Conservation (phyloP, 1,140 invertebrate genomes). For the Pararge aegeria region DNA sequence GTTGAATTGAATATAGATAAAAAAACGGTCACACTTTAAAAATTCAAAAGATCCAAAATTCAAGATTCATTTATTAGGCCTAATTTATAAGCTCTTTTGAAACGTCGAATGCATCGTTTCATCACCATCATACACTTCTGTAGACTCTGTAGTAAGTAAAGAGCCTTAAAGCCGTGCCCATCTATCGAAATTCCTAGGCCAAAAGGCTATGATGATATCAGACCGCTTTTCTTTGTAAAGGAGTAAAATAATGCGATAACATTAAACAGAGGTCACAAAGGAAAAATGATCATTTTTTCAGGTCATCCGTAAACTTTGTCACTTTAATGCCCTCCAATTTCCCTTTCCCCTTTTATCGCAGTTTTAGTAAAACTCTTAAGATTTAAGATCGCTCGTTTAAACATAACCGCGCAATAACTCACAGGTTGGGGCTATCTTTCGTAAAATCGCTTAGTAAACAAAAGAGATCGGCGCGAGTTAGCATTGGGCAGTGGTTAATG, state of each 20-base stretch:
- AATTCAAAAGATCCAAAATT: no score
- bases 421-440: slow-evolving; percentile 12
- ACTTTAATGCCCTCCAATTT: neutral
- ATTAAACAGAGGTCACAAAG: neutral
- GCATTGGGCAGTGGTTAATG: slow-evolving; percentile 1
- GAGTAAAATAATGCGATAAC: neutral
- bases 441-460: slow-evolving; percentile 7
- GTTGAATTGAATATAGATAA: no score
- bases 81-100: no score
- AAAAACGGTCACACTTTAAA: no score
- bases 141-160: no score
- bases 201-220: neutral
- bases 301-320: neutral
- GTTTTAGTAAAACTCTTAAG: slow-evolving; percentile 8
- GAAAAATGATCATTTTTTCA: neutral
- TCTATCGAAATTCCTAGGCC: neutral
- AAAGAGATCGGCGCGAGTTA: slow-evolving; percentile 1
- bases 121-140: no score
- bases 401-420: slow-evolving; percentile 11
- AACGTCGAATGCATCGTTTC: no score
- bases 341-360: neutral
- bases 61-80: no score
- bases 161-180: neutral
- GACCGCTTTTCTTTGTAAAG: neutral
- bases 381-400: slow-evolving; percentile 7